Evolutionary conservation across 2,888 invertebrate species (phyloP), one percentile per base, ranked within the genome.

Genomic region (Clistopyga incitator): DNA sequence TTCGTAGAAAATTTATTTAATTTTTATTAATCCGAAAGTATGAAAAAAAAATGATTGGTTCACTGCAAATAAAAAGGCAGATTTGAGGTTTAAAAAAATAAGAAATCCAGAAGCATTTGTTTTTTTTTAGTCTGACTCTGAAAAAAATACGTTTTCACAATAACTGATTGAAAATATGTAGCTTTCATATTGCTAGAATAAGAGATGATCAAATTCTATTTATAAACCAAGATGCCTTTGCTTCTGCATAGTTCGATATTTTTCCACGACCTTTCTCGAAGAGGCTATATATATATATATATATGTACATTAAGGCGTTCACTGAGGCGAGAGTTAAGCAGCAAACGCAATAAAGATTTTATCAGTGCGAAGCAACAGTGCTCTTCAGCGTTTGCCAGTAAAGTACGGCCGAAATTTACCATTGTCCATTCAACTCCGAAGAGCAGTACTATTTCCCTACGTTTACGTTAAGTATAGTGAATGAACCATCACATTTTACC

Each of bases 271-370:
- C 25, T 67, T 67, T 56, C 42, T 42, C 20, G 38, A 42, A 56
- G 15, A 8, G 18, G 8, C 8, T 10, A 25, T 38, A 54, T 34
- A 34, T 25, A 77, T 38, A 18, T 10, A 8, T 10, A 25, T 38
- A 54, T 34, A 34, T 25, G 67, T 38, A 18, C 4, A 8, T 10
- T 54, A 23, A 50, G 42, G 20, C 67, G 65, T 64, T 78, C 67
- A 59, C 67, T 64, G 50, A 65, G 78, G 50, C 77, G 76, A 65
- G 56, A 56, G 71, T 47, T 65, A 38, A 81, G 65, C 68, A 42
- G 52, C n/a, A 78, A 13, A 38, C 59, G 10, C 6, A 25, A 70
- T 64, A 34, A 64, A 34, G 13, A 47, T 65, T 25, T 11, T 25
- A 56, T 56, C 56, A 56, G 25, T 13, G 42, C 13, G 20, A 38